phyloP scores from a whole-genome alignment of 2,797 vertebrate species.

The Alectoris magna region DNA sequence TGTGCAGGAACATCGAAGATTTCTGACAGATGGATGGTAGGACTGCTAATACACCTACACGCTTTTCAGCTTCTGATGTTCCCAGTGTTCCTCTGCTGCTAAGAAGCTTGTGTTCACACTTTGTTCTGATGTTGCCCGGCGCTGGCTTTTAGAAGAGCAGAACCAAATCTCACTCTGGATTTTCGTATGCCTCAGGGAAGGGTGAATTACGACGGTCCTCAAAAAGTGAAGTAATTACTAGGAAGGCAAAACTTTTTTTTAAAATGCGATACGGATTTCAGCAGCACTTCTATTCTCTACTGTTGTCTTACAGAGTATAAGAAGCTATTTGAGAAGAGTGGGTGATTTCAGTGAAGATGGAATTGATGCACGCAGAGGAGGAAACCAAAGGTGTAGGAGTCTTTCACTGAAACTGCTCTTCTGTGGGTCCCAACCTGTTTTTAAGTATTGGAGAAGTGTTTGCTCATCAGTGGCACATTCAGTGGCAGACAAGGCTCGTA shows the following conservation, averaged over 20 bases:
- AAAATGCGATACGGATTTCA: not conserved
- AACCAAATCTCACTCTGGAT: not conserved
- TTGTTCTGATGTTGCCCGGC: constrained; percentile 30
- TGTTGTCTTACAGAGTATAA: constrained; percentile 32
- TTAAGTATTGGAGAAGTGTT: not conserved
- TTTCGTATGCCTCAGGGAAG: not conserved
- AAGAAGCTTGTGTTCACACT: not conserved
- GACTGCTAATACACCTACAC: constrained; percentile 76
- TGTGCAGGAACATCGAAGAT: constrained; percentile 74
- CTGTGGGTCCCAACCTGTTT: not conserved
- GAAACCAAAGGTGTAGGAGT: not conserved
- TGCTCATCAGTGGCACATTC: not conserved
- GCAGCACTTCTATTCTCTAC: constrained; percentile 37
- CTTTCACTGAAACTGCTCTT: not conserved
- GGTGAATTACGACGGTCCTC: not conserved
- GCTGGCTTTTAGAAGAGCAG: constrained; percentile 5
- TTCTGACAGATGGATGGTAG: constrained; percentile 76
- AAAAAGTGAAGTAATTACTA: not conserved
- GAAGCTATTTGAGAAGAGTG: not conserved
- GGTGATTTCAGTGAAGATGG: not conserved
- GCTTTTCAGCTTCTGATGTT: constrained; percentile 54
- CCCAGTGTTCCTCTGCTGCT: constrained; percentile 45
- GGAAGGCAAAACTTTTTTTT: not conserved
- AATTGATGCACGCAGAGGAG: not conserved
- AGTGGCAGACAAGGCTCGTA: not conserved